Conservation (phyloP, 92 coral and sea anemone genomes). For the Porites divaricata region DNA sequence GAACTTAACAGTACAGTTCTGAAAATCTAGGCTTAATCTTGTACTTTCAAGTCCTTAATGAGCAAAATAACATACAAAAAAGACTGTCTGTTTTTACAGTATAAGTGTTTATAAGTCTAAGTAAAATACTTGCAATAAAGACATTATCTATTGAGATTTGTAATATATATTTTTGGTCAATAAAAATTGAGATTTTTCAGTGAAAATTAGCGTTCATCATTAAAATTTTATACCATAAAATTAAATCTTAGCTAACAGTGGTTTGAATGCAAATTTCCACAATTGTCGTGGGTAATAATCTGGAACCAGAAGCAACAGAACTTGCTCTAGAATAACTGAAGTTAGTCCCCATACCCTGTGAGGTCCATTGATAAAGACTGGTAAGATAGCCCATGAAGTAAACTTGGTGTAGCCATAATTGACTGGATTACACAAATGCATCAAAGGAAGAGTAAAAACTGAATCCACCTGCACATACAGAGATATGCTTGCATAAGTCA, state of each 20-base stretch:
- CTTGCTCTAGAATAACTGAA: slow-evolving; percentile 76
- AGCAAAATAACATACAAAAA: too few species aligned
- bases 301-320: slow-evolving; percentile 70
- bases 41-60: too few species aligned
- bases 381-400: slow-evolving; percentile 40
- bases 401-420: slow-evolving; percentile 80
- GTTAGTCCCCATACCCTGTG: slow-evolving; percentile 93
- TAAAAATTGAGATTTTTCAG: too few species aligned
- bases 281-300: slow-evolving; percentile 41
- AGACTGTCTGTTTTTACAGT: too few species aligned
- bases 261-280: background rate
- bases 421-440: slow-evolving; percentile 68
- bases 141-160: too few species aligned
- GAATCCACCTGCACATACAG: slow-evolving; percentile 70
- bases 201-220: background rate
- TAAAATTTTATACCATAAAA: background rate
- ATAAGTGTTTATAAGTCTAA: too few species aligned
- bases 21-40: too few species aligned
- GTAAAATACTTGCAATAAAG: too few species aligned
- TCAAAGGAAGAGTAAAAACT: slow-evolving; percentile 76
- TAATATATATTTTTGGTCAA: too few species aligned
- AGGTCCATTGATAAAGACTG: slow-evolving; percentile 83
- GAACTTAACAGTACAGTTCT: too few species aligned
- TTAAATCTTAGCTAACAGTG: too few species aligned
- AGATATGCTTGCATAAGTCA: background rate